These are phyloP conservation scores for Oryctes rhinoceros DNA, from an alignment of 1,140 invertebrate genomes.

Conservation along the genomic window DNA sequence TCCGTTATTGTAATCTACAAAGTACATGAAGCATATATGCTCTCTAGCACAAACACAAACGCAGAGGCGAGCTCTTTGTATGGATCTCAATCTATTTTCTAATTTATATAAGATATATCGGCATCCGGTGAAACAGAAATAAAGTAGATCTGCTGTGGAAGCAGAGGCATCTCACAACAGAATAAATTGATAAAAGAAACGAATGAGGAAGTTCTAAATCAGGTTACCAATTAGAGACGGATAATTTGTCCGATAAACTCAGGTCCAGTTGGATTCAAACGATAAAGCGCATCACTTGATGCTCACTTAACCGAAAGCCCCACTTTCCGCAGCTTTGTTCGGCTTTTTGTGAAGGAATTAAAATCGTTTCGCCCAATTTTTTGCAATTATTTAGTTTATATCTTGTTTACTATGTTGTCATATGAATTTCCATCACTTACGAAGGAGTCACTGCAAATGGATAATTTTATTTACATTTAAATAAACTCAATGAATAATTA, in stretches of 20 bases:
- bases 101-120: conserved; percentile 28
- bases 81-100: conserved; percentile 24
- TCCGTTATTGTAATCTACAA: too few species aligned
- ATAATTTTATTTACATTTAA: too few species aligned
- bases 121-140: conserved; percentile 11
- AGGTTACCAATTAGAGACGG: conserved; percentile 50
- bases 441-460: too few species aligned
- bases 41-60: too few species aligned
- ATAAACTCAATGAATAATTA: too few species aligned
- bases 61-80: too few species aligned
- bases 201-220: conserved; percentile 49
- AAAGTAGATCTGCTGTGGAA: conserved; percentile 28
- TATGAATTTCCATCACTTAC: not conserved
- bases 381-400: conserved; percentile 10
- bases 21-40: too few species aligned
- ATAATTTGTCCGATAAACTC: conserved; percentile 51
- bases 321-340: conserved; percentile 38
- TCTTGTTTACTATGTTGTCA: not conserved
- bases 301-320: conserved; percentile 46
- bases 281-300: conserved; percentile 46
- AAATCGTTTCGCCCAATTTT: not conserved
- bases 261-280: conserved; percentile 42
- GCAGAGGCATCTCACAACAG: conserved; percentile 39
- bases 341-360: conserved; percentile 24
- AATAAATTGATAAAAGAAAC: conserved; percentile 50